Base-by-base conservation (phyloP, 2,113 vertebrate species). In the rat (Rattus norvegicus) region DNA sequence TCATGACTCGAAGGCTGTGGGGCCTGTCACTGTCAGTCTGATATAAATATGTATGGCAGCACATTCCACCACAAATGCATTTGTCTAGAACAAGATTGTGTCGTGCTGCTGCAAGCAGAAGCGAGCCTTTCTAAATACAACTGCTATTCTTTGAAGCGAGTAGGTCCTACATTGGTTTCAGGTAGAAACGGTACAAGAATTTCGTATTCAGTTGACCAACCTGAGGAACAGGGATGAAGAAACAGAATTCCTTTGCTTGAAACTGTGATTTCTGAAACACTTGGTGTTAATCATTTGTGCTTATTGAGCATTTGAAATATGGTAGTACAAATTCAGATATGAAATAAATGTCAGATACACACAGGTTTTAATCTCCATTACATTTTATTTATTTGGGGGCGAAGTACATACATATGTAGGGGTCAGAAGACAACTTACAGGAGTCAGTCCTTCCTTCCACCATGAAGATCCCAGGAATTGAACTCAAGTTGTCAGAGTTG, bases 31-130 rank as follows among this genome's bases (percentile, higher is more conserved):
- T 98, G 92, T 97, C 94, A 98, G 26, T 22, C 56, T 91, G 75
- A 83, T 76, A 97, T 97, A 36, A 96, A 97, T 98, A 97, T 98
- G 98, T 97, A 96, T 95, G 90, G 88, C 90, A 76, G 61, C 12
- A 83, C 79, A 92, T 96, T 90, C 63, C 92, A 88, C 95, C 63
- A 93, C 61, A 89, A 96, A 92, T 93, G 49, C 89, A 96, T 98
- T 96, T 97, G 94, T 69, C 95, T 96, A 72, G 73, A 88, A 54
- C 54, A 52, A 59, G 88, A 70, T 86, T 93, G 89, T 89, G 73
- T 95, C 47, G 65, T 90, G 54, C 54, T 16, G 17, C 80, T 67
- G 2, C 73, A 95, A 97, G 94, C 76, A 97, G 81, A 92, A 81
- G 77, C 24, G 79, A 88, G 52, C n/a, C 30, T n/a, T 80, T 96